Base-by-base conservation (phyloP, 2,888 invertebrate genomes). In the Mactromeris polynyma region DNA sequence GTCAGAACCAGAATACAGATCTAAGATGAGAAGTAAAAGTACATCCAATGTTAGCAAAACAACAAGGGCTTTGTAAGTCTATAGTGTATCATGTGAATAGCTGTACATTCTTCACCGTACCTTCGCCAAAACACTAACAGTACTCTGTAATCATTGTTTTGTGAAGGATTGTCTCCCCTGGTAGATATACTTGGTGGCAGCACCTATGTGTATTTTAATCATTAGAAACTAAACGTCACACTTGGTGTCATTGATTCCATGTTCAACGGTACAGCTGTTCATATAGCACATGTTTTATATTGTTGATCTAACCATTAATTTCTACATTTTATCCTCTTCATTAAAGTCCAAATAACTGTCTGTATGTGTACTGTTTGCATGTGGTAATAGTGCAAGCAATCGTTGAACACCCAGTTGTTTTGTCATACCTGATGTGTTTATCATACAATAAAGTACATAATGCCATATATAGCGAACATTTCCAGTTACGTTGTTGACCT, bases 1-100 rank as follows among this genome's bases (percentile, higher is more conserved):
- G 58, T 95, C 95, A 38, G 95, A 95, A 83, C 95, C 95, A 51
- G 95, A 95, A 46, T 93, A 94, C 46, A 87, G 91, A 54, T 90
- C 92, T 11, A 93, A 94, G 78, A 58, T 86, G 58, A 84, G 94
- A 42, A 93, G 93, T 82, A 94, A 93, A 86, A 94, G 94, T 86
- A 86, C 92, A 19, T 92, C 92, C 0, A 90, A 88, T 46, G 92
- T 92, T 19, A 77, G 88, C 84, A 85, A 88, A 58, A 88, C 91
- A 80, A 87, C 92, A 36, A 86, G 91, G 26, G 86, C 93, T 84
- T 93, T 93, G 93, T 93, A 89, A 93, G 93, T 93, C 26, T 36
- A 54, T 79, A 26, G 31, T 79, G 31, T 40, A 26, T 19, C 21
- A 26, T 58, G 9, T 21, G 31, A n/a, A 9, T 33, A 38, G 46